phyloP scores from a whole-genome alignment of 2,797 vertebrate species.

The Hemibagrus guttatus region DNA sequence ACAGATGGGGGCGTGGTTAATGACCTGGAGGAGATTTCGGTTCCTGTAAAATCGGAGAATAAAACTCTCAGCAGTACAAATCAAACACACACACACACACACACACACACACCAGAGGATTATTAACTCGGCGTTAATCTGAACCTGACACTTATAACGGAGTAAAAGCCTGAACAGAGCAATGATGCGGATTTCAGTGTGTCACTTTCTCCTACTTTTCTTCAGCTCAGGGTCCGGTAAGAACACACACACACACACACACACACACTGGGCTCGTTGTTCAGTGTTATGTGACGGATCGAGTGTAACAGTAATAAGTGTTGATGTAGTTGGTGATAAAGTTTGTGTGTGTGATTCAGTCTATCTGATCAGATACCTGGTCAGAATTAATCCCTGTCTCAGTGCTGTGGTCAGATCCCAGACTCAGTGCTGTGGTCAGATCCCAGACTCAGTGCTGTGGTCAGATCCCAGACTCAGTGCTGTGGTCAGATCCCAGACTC shows the following conservation, averaged over 20 bases:
- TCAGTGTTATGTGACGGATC: not conserved
- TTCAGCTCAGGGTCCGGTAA: slow-evolving; percentile 8
- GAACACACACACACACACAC: slow-evolving; percentile 13
- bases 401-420: no score
- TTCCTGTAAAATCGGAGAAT: not conserved
- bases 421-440: no score
- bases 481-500: no score
- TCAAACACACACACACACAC: not conserved
- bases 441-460: no score
- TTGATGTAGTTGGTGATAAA: no score
- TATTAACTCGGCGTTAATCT: not conserved
- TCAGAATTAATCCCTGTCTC: no score
- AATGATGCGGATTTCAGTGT: not conserved
- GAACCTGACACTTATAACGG: not conserved
- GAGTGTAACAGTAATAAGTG: no score
- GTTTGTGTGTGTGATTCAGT: no score
- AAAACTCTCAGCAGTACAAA: not conserved
- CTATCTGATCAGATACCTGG: no score
- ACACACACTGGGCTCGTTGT: not conserved
- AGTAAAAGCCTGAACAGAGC: not conserved
- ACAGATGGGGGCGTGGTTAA: not conserved
- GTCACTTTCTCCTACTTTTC: not conserved
- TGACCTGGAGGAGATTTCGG: not conserved
- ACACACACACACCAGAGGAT: not conserved
- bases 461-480: no score